These are phyloP conservation scores for Heliconius eleuchia DNA, from an alignment of 1,140 invertebrate genomes.

Conservation along the genomic window DNA sequence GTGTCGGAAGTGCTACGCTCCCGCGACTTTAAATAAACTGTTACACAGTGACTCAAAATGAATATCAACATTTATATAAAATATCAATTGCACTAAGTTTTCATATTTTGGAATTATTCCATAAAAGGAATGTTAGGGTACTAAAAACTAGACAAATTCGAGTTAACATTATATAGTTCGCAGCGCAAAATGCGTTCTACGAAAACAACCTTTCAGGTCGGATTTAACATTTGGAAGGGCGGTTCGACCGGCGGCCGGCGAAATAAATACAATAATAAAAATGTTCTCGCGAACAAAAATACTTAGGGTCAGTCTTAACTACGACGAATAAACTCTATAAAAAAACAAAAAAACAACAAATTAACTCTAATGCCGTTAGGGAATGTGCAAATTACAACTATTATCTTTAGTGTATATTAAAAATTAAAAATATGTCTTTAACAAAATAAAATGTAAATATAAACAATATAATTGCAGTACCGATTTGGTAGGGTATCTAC, in stretches of 20 bases:
- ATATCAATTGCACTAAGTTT: constrained; percentile 76
- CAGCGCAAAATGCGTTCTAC: not conserved
- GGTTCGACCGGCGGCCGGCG: constrained; percentile 23
- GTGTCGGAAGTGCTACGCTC: constrained; percentile 43
- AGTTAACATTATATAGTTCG: constrained; percentile 46
- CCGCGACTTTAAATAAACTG: constrained; percentile 22
- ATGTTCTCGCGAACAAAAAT: constrained; percentile 54
- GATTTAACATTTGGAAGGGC: constrained; percentile 24
- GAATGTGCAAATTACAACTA: constrained; percentile 78
- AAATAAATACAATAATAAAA: constrained; percentile 34
- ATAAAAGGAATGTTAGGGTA: constrained; percentile 70
- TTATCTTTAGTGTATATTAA: constrained; percentile 70
- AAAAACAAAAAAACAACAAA: constrained; percentile 72
- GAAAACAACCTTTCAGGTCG: constrained; percentile 20
- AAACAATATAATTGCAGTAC: constrained; percentile 77
- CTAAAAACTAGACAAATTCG: constrained; percentile 74
- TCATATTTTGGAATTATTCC: constrained; percentile 76
- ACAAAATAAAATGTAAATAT: constrained; percentile 72
- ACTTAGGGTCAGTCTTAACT: constrained; percentile 77
- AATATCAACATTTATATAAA: constrained; percentile 53
- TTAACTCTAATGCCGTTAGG: constrained; percentile 72
- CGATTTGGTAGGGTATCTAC: constrained; percentile 77
- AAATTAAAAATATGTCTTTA: constrained; percentile 61
- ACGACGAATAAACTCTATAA: constrained; percentile 72
- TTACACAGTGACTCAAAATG: constrained; percentile 29